A percentile compares a stretch with the other conserved stretches of the same genome.
phyloP scores from a whole-genome alignment of 2,113 vertebrate genomes.

The Fregetta grallaria region DNA sequence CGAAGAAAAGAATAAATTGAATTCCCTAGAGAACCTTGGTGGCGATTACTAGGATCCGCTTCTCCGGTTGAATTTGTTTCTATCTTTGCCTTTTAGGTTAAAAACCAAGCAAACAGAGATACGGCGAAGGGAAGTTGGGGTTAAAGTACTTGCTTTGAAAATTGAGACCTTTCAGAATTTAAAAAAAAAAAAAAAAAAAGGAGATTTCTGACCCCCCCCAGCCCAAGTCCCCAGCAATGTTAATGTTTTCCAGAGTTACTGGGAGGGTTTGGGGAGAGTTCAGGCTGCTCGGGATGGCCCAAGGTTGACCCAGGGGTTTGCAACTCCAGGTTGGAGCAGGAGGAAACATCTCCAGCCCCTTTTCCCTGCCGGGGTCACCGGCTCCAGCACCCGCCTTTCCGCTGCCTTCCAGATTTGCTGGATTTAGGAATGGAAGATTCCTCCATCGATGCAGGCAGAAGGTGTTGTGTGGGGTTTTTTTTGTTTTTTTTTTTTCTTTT shows the following conservation, averaged over 20 bases:
- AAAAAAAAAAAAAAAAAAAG: no score
- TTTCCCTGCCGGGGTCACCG: not conserved
- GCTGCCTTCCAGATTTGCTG: not conserved
- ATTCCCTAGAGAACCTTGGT: not conserved
- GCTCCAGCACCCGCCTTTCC: not conserved
- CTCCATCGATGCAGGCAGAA: not conserved
- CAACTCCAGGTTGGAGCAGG: not conserved
- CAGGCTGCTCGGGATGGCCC: not conserved
- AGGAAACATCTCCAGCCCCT: not conserved
- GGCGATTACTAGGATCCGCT: fast-evolving
- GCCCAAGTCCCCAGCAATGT: not conserved
- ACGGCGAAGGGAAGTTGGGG: not conserved
- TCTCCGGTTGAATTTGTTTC: not conserved
- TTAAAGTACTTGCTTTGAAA: conserved; percentile 2
- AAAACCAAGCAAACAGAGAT: not conserved
- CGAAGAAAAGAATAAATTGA: not conserved
- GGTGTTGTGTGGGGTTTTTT: no score
- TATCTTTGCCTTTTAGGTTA: not conserved
- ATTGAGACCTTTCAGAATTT: not conserved
- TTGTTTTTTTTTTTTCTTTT: not conserved
- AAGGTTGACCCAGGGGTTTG: not conserved
- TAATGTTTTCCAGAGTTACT: conserved; percentile 32
- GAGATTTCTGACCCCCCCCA: not conserved
- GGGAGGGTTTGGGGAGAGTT: not conserved
- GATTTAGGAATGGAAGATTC: not conserved